Percentiles rank a stretch among this genome's conserved stretches.
Conservation (phyloP, 2,888 invertebrate genomes). For the Acanthosoma haemorrhoidale region DNA sequence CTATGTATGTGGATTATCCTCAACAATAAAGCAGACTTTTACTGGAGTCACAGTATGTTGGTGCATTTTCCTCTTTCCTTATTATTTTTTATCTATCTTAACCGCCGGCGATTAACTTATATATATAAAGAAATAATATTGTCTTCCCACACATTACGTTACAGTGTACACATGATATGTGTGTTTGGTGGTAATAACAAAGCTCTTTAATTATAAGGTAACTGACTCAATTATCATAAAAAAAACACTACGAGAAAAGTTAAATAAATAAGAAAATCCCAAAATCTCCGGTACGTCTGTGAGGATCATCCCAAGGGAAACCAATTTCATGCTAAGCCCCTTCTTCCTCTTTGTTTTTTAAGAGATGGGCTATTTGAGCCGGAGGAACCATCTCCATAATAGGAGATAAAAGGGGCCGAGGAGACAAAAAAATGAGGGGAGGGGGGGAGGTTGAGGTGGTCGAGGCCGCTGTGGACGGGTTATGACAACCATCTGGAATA, state of each 20-base stretch:
- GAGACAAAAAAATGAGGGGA: background rate
- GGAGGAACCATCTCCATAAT: background rate
- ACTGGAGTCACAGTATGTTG: no score
- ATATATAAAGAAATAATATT: no score
- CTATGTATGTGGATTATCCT: no score
- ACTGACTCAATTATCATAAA: background rate
- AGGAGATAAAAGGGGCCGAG: background rate
- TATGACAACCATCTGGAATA: background rate
- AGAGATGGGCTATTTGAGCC: background rate
- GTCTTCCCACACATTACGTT: no score
- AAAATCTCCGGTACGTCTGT: background rate
- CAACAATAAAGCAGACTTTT: no score
- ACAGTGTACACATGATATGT: no score
- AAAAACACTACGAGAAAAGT: background rate
- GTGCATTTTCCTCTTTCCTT: no score
- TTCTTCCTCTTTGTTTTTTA: conserved; percentile 1
- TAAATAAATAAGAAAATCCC: background rate
- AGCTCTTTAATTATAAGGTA: background rate
- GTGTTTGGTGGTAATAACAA: no score
- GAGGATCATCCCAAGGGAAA: background rate
- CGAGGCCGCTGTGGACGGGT: background rate
- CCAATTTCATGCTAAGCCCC: background rate
- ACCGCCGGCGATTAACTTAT: no score
- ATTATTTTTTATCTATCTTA: no score
- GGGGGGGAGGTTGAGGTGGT: background rate